A percentile compares a stretch with the other conserved stretches of the same genome.
Conservation (phyloP, 2,113 vertebrate genomes). For the Gambusia affinis region DNA sequence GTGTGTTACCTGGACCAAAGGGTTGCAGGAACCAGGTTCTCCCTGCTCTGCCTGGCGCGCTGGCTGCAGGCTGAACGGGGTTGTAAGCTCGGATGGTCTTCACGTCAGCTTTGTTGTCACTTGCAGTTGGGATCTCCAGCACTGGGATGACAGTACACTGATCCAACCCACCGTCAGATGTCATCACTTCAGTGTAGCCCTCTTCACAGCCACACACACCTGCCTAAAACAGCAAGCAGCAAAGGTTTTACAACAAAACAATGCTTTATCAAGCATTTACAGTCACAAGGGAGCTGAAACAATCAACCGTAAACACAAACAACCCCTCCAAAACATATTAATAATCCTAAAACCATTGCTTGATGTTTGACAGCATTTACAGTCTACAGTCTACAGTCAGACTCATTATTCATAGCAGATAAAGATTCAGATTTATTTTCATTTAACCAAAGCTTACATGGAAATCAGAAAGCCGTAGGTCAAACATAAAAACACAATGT, state of each 20-base stretch:
- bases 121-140: slow-evolving; percentile 90
- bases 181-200: slow-evolving; percentile 96
- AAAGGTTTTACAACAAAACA: not conserved
- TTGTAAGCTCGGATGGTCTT: slow-evolving; percentile 95
- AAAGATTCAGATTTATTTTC: no score
- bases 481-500: no score
- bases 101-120: slow-evolving; percentile 90
- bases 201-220: slow-evolving; percentile 93
- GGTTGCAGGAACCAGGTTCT: slow-evolving; percentile 98
- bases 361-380: no score
- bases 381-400: no score
- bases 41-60: slow-evolving; percentile 83
- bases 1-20: slow-evolving; percentile 80
- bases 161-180: slow-evolving; percentile 89
- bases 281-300: not conserved
- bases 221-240: slow-evolving; percentile 71
- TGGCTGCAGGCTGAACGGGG: slow-evolving; percentile 87
- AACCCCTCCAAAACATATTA: no score
- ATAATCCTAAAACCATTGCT: not conserved
- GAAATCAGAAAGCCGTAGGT: no score
- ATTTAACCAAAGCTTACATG: no score
- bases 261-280: not conserved
- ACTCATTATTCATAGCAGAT: no score
- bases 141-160: slow-evolving; percentile 95
- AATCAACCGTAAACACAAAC: not conserved